Evolutionary conservation across 2,888 invertebrate genomes (phyloP), one percentile per base, ranked within the genome.

Genomic region (Gnatocerus cornutus): DNA sequence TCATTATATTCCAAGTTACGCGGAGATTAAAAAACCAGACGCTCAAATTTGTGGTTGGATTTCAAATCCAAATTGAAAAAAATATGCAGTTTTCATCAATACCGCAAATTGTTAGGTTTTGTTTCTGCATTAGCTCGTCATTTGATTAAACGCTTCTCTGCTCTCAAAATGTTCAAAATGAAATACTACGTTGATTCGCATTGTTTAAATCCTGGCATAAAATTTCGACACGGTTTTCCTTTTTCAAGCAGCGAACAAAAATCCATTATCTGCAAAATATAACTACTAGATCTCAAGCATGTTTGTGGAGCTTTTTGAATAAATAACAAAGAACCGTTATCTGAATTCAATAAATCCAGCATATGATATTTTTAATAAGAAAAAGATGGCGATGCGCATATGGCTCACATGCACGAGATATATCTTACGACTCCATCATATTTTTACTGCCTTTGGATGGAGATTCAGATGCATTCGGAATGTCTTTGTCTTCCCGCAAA

Each of bases 151-250:
- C 33, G 33, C 9, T 33, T 33, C 7, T 33, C 12, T 29, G 48
- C 21, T 27, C 3, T 27, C 29, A 50, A 10, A n/a, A 29, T 50
- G 16, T 27, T 1, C 1, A 10, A 27, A 50, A 50, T 50, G 48
- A 50, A 29, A 10, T 50, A 50, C 29, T 50, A 29, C 48, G 21
- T 50, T 50, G 27, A 21, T 50, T 50, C 27, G 27, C 29, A 29
- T 50, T 29, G n/a, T 46, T 50, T 50, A 50, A 55, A 37, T 12
- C 14, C 41, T 39, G 4, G 13, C 37, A 56, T 56, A 56, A 56
- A 56, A 56, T n/a, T 43, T 7, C 21, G 41, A 56, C 56, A 56
- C 27, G 56, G 27, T 56, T 56, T 56, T 27, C 56, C 43, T 56
- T 41, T 55, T 55, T 39, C 39, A 37, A n/a, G 55, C 16, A 29